These are phyloP conservation scores for Drosophila lacertosa DNA, from an alignment of 1,140 invertebrate genomes.

Conservation along the genomic window DNA sequence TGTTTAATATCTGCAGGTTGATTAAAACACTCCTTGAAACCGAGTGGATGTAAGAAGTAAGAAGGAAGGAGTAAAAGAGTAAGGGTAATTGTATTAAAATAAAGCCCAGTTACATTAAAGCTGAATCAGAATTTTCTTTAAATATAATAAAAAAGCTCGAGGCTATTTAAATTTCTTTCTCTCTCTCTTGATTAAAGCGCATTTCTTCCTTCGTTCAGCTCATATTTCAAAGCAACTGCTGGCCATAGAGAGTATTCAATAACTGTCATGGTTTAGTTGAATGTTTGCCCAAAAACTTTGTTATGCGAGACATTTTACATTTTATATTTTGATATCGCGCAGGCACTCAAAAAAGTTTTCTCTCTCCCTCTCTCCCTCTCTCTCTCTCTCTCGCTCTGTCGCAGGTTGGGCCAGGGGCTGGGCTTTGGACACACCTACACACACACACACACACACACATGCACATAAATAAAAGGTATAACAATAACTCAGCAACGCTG, in stretches of 20 bases:
- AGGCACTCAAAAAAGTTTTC: constrained; percentile 43
- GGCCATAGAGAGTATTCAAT: constrained; percentile 31
- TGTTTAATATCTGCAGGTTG: constrained; percentile 30
- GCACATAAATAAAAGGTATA: constrained; percentile 40
- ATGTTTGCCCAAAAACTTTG: constrained; percentile 30
- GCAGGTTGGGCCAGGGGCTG: constrained; percentile 14
- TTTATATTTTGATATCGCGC: constrained; percentile 50
- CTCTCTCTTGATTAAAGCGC: background rate
- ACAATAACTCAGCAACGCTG: constrained; percentile 66
- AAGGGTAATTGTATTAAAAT: no score
- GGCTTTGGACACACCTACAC: constrained; percentile 68
- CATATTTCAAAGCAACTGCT: constrained; percentile 4
- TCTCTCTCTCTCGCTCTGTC: no score
- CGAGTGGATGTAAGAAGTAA: background rate
- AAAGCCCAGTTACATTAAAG: background rate
- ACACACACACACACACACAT: constrained; percentile 29
- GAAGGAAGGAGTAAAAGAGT: no score
- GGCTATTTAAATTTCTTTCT: background rate
- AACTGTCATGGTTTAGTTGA: constrained; percentile 15
- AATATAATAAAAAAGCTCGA: background rate
- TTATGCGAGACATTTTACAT: constrained; percentile 49
- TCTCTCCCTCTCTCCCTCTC: background rate
- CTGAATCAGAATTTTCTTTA: background rate
- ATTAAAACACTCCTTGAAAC: constrained; percentile 27
- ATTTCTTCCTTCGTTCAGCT: background rate